phyloP scores from a whole-genome alignment of 1,140 invertebrate genomes.

The Belonocnema kinseyi region DNA sequence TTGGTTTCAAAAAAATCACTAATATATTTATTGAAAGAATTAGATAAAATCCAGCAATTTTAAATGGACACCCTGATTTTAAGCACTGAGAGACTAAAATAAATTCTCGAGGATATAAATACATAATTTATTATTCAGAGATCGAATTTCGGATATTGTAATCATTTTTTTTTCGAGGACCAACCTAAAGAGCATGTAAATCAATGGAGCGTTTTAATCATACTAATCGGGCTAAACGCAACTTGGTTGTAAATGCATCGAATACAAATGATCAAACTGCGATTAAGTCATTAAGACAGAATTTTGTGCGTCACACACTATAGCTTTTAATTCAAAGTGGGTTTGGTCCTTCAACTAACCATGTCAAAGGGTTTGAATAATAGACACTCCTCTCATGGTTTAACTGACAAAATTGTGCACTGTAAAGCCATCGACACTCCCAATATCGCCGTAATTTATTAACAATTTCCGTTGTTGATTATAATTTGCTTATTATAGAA shows the following conservation, averaged over 20 bases:
- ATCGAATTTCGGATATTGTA: too few species aligned
- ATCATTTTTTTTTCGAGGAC: too few species aligned
- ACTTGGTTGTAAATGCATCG: slow-evolving; percentile 19
- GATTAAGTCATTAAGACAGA: too few species aligned
- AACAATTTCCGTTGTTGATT: not conserved
- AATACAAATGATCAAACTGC: too few species aligned
- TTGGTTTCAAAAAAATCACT: too few species aligned
- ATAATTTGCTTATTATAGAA: not conserved
- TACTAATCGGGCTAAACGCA: not conserved
- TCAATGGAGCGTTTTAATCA: slow-evolving; percentile 30
- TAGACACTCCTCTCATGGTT: not conserved
- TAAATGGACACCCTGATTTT: too few species aligned
- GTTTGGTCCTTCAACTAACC: not conserved
- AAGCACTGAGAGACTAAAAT: too few species aligned
- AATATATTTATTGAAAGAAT: too few species aligned
- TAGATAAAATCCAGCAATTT: too few species aligned
- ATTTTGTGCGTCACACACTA: too few species aligned
- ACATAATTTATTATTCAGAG: too few species aligned
- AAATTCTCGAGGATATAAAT: too few species aligned
- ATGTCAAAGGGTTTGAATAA: not conserved
- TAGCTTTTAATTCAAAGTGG: not conserved
- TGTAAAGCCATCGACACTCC: not conserved
- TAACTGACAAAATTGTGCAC: not conserved
- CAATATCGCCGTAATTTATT: not conserved
- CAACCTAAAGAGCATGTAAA: slow-evolving; percentile 4